Percentiles rank a stretch among this genome's conserved stretches.
phyloP scores from a whole-genome alignment of 2,797 vertebrate genomes.

The Anableps anableps region DNA sequence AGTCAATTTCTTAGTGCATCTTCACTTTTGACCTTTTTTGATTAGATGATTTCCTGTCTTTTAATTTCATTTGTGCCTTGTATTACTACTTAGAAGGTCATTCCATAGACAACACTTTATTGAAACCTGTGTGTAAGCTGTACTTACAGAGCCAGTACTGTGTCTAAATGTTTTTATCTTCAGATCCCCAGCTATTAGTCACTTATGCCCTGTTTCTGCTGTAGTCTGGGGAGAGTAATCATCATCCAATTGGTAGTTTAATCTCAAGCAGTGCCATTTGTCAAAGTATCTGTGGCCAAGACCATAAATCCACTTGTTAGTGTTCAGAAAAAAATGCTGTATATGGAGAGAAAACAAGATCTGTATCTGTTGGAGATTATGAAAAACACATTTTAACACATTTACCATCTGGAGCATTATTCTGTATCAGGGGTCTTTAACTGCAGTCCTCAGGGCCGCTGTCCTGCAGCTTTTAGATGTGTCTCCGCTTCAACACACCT shows the following conservation, averaged over 20 bases:
- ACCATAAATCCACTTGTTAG: neutral
- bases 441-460: neutral
- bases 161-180: neutral
- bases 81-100: neutral
- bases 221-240: conserved; percentile 2
- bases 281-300: neutral
- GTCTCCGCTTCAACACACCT: neutral
- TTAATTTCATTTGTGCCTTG: neutral
- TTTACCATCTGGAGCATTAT: neutral
- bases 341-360: neutral
- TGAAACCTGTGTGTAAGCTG: neutral
- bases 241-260: neutral
- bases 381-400: neutral
- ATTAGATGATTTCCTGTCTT: too few relatives aligned
- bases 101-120: neutral
- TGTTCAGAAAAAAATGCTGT: neutral
- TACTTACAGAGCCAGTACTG: neutral
- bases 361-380: neutral
- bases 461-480: neutral
- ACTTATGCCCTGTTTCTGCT: conserved; percentile 16
- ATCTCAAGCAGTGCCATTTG: neutral
- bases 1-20: neutral
- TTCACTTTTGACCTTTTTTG: neutral
- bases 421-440: neutral
- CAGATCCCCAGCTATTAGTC: conserved; percentile 7